Evolutionary conservation across 2,797 vertebrate species (phyloP).

Genomic region (Trachurus trachurus): DNA sequence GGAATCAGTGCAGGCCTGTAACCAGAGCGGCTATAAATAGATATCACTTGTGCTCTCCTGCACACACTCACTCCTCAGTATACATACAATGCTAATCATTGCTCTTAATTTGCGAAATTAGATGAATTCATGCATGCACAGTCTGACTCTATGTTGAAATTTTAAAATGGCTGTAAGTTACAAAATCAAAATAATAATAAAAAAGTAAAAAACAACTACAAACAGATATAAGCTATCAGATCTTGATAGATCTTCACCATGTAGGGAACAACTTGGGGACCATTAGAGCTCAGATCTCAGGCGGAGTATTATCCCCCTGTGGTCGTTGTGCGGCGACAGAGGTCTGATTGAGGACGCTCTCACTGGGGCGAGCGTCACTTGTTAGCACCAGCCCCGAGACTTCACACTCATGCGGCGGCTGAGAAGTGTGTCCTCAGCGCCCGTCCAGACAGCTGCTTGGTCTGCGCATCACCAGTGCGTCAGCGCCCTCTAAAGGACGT

Average conservation of each 20-base stretch:
- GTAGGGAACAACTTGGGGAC: background rate
- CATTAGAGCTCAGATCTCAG: background rate
- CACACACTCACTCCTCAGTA: no score
- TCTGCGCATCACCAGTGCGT: conserved; percentile 32
- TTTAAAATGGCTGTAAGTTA: background rate
- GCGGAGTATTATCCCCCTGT: background rate
- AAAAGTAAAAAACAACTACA: background rate
- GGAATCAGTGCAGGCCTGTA: no score
- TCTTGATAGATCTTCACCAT: background rate
- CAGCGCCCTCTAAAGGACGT: conserved; percentile 67
- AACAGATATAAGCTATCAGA: no score
- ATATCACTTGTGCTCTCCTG: no score
- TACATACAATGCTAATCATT: no score
- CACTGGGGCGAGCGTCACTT: conserved; percentile 53
- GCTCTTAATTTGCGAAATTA: no score
- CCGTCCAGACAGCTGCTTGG: conserved; percentile 20
- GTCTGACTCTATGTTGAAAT: background rate
- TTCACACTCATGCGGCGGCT: conserved; percentile 72
- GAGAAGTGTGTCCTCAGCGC: conserved; percentile 68
- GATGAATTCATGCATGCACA: background rate
- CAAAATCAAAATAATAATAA: background rate
- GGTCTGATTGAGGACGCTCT: conserved; percentile 44
- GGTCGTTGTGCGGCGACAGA: background rate
- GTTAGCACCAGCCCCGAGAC: conserved; percentile 66
- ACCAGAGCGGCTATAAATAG: no score